A percentile compares a stretch with the other conserved stretches of the same genome.
Evolutionary conservation across 30 jellyfish, hydroid and myxozoan genomes (phyloP).

Genomic region (Hydra vulgaris): DNA sequence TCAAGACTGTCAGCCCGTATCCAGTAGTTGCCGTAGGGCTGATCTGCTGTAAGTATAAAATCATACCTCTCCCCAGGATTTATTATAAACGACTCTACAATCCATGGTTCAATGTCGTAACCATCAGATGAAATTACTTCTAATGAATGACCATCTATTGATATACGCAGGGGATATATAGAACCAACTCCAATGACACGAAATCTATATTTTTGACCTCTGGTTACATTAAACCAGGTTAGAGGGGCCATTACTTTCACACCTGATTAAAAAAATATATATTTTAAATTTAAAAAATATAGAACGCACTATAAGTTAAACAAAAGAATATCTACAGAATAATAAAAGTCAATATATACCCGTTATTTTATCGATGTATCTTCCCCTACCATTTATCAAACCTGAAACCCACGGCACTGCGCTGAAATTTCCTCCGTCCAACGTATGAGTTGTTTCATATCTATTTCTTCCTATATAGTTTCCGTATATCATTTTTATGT

Average conservation of each 20-base stretch:
- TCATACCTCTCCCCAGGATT: slow-evolving; percentile 77
- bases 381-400: slow-evolving; percentile 36
- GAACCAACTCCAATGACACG: slow-evolving; percentile 51
- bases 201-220: slow-evolving; percentile 36
- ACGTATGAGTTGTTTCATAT: slow-evolving; percentile 68
- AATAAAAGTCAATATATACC: slow-evolving; percentile 11
- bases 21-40: slow-evolving; percentile 47
- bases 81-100: slow-evolving; percentile 41
- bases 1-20: slow-evolving; percentile 59
- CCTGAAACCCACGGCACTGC: slow-evolving; percentile 64
- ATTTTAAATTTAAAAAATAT: background rate
- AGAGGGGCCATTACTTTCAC: slow-evolving; percentile 56
- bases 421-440: slow-evolving; percentile 87
- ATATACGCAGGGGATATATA: slow-evolving; percentile 49
- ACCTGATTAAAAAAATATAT: slow-evolving; percentile 29
- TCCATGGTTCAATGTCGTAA: slow-evolving; percentile 40
- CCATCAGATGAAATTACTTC: slow-evolving; percentile 38
- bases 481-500: slow-evolving; percentile 79
- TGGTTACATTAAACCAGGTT: slow-evolving; percentile 53
- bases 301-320: background rate
- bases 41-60: slow-evolving; percentile 34
- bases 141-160: slow-evolving; percentile 52
- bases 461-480: slow-evolving; percentile 62
- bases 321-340: too few relatives aligned
- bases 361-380: slow-evolving; percentile 37